Evolutionary conservation across 2,888 invertebrate genomes (phyloP).

Genomic region (Heliconius sara): DNA sequence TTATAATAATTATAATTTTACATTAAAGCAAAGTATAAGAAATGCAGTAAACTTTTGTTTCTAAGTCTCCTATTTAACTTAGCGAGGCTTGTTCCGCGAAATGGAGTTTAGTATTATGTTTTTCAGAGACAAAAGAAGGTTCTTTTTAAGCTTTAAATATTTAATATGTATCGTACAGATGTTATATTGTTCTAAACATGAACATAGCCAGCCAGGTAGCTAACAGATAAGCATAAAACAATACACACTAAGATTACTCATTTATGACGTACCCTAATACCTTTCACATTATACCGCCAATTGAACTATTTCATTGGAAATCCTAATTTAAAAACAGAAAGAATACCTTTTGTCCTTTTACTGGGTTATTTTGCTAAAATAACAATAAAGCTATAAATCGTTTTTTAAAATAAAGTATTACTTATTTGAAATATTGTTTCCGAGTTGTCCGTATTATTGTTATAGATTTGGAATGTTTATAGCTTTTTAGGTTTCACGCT

Average conservation of each 20-base stretch:
- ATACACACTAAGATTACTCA: background rate
- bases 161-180: background rate
- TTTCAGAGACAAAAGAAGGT: background rate
- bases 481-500: no score
- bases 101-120: background rate
- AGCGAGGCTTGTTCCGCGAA: background rate
- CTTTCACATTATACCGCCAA: slow-evolving; percentile 5
- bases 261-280: background rate
- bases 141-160: background rate
- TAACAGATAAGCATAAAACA: background rate
- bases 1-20: background rate
- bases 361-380: background rate
- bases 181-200: background rate
- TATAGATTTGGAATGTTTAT: no score
- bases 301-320: background rate
- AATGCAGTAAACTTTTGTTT: slow-evolving; percentile 5
- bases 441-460: no score
- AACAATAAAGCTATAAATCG: background rate
- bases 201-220: background rate
- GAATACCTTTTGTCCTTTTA: background rate
- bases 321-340: background rate
- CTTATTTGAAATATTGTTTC: background rate
- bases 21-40: background rate
- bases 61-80: background rate
- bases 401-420: background rate